Evolutionary conservation across 1,140 invertebrate species (phyloP).

Genomic region (Danaus melanippus): DNA sequence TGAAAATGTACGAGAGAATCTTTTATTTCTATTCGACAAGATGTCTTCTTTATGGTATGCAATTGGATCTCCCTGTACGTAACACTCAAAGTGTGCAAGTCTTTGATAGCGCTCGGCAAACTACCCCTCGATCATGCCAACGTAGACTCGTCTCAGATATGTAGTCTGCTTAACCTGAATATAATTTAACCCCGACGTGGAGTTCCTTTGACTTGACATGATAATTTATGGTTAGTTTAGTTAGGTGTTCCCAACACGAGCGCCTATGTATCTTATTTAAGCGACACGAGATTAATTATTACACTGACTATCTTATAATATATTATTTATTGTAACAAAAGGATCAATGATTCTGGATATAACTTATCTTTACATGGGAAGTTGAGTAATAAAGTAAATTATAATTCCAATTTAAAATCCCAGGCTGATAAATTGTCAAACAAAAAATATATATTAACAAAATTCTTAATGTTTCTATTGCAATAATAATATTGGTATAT

Average conservation of each 20-base stretch:
- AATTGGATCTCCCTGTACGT: conserved; percentile 20
- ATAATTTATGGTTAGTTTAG: conserved; percentile 57
- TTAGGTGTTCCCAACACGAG: conserved; percentile 39
- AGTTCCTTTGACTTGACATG: conserved; percentile 44
- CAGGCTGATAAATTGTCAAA: no score
- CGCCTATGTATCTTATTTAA: conserved; percentile 41
- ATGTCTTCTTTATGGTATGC: conserved; percentile 37
- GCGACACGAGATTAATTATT: conserved; percentile 46
- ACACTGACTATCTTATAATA: conserved; percentile 28
- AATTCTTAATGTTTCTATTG: no score
- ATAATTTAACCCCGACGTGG: conserved; percentile 39
- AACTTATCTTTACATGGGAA: no score
- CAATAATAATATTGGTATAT: no score
- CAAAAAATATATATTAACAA: no score
- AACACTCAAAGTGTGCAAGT: conserved; percentile 11
- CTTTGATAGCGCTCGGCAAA: conserved; percentile 16
- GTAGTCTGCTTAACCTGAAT: conserved; percentile 18
- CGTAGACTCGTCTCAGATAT: conserved; percentile 16
- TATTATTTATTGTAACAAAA: no score
- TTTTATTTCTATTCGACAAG: conserved; percentile 63
- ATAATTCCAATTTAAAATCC: no score
- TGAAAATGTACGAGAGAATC: conserved; percentile 56
- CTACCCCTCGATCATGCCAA: conserved; percentile 5
- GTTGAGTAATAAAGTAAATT: no score
- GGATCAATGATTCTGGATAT: no score